Conservation (phyloP, 2,113 vertebrate species). For the Pholis gunnellus region DNA sequence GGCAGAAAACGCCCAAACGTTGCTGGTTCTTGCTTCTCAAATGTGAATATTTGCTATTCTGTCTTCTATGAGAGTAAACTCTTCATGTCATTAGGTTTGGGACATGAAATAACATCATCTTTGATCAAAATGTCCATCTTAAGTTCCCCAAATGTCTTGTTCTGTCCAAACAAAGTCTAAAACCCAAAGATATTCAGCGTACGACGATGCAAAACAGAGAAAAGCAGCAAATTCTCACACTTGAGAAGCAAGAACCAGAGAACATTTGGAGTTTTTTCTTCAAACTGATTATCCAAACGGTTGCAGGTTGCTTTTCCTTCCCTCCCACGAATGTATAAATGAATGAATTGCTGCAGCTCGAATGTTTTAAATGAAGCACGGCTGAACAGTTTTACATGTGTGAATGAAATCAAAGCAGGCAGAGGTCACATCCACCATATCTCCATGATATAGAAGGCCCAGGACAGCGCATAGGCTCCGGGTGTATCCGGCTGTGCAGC, state of each 20-base stretch:
- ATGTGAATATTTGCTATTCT: too few relatives aligned
- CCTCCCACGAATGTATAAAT: background rate
- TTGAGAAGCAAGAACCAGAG: background rate
- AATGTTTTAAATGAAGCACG: background rate
- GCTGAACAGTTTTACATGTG: background rate
- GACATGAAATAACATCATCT: too few relatives aligned
- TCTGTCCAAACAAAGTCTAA: background rate
- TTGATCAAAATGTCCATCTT: background rate
- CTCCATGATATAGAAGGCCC: constrained; percentile 42
- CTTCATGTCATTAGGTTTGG: too few relatives aligned
- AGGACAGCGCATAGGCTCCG: constrained; percentile 33
- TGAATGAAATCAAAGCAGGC: constrained; percentile 10
- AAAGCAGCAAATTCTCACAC: background rate
- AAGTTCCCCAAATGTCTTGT: background rate
- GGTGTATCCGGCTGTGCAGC: constrained; percentile 56
- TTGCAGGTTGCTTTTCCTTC: background rate
- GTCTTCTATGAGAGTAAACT: too few relatives aligned
- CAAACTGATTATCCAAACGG: background rate
- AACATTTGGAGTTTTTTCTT: background rate
- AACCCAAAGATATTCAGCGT: background rate
- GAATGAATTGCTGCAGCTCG: background rate
- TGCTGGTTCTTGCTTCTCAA: too few relatives aligned
- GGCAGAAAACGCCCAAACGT: too few relatives aligned
- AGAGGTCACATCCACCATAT: constrained; percentile 33
- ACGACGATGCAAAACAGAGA: background rate